phyloP scores from a whole-genome alignment of 2,888 invertebrate species.

The Notodonta ziczac region DNA sequence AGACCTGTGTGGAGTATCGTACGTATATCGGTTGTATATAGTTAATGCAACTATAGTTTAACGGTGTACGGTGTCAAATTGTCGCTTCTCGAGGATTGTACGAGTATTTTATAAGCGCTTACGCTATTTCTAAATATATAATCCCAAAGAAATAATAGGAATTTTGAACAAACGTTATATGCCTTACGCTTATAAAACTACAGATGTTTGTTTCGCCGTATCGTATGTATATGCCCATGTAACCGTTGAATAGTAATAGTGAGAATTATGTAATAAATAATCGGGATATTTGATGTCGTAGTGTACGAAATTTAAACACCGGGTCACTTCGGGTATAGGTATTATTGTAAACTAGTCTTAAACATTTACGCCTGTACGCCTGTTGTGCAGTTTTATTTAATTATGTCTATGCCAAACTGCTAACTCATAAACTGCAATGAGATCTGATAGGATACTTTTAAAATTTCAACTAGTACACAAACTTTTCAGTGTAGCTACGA shows the following conservation, averaged over 20 bases:
- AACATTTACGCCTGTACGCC: conserved; percentile 50
- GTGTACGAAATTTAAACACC: conserved; percentile 58
- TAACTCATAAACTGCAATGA: conserved; percentile 34
- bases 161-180: conserved; percentile 77
- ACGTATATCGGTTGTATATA: conserved; percentile 1
- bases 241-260: conserved; percentile 64
- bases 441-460: conserved; percentile 42
- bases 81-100: conserved; percentile 24
- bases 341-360: conserved; percentile 70
- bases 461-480: conserved; percentile 27
- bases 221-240: conserved; percentile 57
- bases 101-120: conserved; percentile 28
- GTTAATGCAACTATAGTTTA: conserved; percentile 1
- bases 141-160: conserved; percentile 68
- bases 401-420: conserved; percentile 41
- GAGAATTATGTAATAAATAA: conserved; percentile 51
- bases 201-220: conserved; percentile 48
- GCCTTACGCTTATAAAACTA: conserved; percentile 51
- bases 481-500: conserved; percentile 45
- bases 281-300: conserved; percentile 68
- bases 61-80: conserved; percentile 35
- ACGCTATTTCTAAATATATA: conserved; percentile 30
- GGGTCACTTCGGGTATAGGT: conserved; percentile 64
- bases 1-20: neutral
- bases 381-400: conserved; percentile 40